These are phyloP conservation scores for Philopedon plagiatum DNA, from an alignment of 2,888 invertebrate species.

Conservation along the genomic window DNA sequence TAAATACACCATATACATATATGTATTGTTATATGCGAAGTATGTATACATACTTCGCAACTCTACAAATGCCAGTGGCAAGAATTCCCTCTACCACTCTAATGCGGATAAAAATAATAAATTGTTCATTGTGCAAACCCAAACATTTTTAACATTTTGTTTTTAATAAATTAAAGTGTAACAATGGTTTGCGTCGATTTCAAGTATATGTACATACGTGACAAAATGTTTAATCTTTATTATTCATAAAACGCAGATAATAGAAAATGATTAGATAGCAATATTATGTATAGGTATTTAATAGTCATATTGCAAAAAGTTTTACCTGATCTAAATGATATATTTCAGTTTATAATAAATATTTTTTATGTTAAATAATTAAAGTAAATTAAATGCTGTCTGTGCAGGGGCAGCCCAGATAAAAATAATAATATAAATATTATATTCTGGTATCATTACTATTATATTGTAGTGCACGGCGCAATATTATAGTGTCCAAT, in stretches of 20 bases:
- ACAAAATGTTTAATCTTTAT: not conserved
- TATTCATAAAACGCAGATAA: conserved; percentile 11
- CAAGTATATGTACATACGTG: not conserved
- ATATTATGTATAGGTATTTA: conserved; percentile 11
- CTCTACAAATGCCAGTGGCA: too few relatives aligned
- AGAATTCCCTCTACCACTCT: too few relatives aligned
- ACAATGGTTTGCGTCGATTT: conserved; percentile 1
- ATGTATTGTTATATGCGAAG: too few relatives aligned
- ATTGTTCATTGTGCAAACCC: too few relatives aligned
- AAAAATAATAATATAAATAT: too few relatives aligned
- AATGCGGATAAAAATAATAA: too few relatives aligned
- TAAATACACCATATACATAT: too few relatives aligned
- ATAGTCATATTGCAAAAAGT: conserved; percentile 1
- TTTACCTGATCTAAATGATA: not conserved
- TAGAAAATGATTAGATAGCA: conserved; percentile 16
- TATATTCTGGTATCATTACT: too few relatives aligned
- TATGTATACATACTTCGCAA: too few relatives aligned
- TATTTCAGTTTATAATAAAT: not conserved
- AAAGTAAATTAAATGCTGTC: not conserved
- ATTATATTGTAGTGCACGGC: too few relatives aligned
- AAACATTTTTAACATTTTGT: not conserved
- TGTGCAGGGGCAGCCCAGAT: too few relatives aligned
- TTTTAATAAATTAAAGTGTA: not conserved
- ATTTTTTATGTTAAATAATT: not conserved
- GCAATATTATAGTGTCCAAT: too few relatives aligned